phyloP scores from a whole-genome alignment of 1,140 invertebrate species.

The Penaeus chinensis region DNA sequence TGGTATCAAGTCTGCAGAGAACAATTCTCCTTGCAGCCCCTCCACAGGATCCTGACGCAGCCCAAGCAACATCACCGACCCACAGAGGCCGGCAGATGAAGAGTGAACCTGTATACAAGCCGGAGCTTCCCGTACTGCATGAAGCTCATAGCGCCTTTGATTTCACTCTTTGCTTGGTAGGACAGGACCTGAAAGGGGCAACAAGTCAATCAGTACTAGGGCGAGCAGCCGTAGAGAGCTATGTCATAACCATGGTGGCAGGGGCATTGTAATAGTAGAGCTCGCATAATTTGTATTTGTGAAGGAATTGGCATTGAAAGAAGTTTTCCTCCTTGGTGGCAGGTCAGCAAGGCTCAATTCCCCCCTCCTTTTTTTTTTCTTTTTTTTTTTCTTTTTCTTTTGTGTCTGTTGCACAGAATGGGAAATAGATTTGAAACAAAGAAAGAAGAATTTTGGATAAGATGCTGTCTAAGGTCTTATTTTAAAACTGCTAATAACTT shows the following conservation, averaged over 20 bases:
- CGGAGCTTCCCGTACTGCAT: slow-evolving; percentile 28
- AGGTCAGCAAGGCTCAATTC: slow-evolving; percentile 32
- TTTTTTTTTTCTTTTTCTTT: too few relatives aligned
- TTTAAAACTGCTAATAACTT: slow-evolving; percentile 21
- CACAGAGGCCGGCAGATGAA: slow-evolving; percentile 4
- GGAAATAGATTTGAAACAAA: slow-evolving; percentile 9
- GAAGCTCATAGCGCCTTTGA: slow-evolving; percentile 19
- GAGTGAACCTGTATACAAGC: slow-evolving; percentile 5
- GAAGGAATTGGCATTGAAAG: slow-evolving; percentile 31
- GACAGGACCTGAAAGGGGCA: slow-evolving; percentile 33
- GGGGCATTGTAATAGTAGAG: slow-evolving; percentile 46
- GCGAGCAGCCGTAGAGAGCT: slow-evolving; percentile 26
- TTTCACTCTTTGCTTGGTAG: slow-evolving; percentile 24
- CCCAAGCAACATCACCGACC: neutral
- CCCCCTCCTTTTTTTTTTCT: neutral
- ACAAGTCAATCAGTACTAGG: slow-evolving; percentile 1
- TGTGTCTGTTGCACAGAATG: too few relatives aligned
- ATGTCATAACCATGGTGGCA: slow-evolving; percentile 31
- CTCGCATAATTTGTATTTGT: slow-evolving; percentile 45
- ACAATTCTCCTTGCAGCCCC: slow-evolving; percentile 30
- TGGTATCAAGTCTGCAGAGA: slow-evolving; percentile 13
- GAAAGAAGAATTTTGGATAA: slow-evolving; percentile 28
- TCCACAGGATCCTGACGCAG: slow-evolving; percentile 22
- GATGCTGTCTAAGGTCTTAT: neutral
- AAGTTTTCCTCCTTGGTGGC: slow-evolving; percentile 35